Conservation (phyloP, 1,140 invertebrate species). For the Lepidostoma basale region DNA sequence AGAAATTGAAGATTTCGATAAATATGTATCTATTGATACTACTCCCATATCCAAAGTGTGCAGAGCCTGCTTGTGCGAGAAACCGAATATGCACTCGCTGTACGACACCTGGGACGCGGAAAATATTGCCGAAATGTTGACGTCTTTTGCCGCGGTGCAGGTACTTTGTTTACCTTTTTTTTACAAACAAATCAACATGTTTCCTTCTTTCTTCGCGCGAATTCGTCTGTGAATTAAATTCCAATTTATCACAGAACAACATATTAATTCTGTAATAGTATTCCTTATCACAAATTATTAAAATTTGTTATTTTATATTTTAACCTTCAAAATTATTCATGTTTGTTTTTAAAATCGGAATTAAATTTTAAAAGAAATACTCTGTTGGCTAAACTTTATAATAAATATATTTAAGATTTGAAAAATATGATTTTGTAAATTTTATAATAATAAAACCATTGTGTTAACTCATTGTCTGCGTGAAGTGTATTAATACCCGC, state of each 20-base stretch:
- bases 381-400: too few relatives aligned
- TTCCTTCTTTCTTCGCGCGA: too few relatives aligned
- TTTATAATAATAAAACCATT: too few relatives aligned
- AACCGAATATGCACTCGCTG: conserved; percentile 36
- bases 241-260: too few relatives aligned
- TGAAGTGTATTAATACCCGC: too few relatives aligned
- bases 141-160: conserved; percentile 38
- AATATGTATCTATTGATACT: conserved; percentile 32
- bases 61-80: conserved; percentile 32
- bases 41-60: conserved; percentile 34
- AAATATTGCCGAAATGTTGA: conserved; percentile 39
- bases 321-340: background rate
- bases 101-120: conserved; percentile 36
- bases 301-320: background rate
- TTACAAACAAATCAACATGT: too few relatives aligned
- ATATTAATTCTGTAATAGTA: background rate
- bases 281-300: background rate
- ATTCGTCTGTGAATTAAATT: too few relatives aligned
- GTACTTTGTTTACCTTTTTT: conserved; percentile 16
- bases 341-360: too few relatives aligned
- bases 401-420: too few relatives aligned
- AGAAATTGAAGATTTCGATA: conserved; percentile 32
- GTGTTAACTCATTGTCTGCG: too few relatives aligned
- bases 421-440: too few relatives aligned
- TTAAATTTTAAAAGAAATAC: too few relatives aligned